Evolutionary conservation across 2,797 vertebrate genomes (phyloP).

Genomic region (Pangasius larnaudii): DNA sequence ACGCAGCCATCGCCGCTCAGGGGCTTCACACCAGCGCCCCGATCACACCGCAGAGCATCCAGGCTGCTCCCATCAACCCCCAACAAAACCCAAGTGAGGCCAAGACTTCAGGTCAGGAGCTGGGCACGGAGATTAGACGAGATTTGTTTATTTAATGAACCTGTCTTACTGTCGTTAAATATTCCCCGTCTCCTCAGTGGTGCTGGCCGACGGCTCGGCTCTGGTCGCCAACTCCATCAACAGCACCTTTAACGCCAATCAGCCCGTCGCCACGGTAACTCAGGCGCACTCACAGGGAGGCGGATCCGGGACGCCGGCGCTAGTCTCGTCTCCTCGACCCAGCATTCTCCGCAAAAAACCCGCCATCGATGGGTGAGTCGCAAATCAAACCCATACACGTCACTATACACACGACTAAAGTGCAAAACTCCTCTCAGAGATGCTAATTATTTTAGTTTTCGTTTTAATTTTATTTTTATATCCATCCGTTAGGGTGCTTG

Average conservation of each 20-base stretch:
- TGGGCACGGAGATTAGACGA: not conserved
- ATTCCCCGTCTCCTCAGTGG: slow-evolving; percentile 68
- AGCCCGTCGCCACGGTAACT: slow-evolving; percentile 88
- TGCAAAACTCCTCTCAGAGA: not conserved
- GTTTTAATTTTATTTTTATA: not conserved
- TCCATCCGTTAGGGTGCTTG: no score
- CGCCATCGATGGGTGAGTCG: slow-evolving; percentile 86
- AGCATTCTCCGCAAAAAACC: slow-evolving; percentile 98
- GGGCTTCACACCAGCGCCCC: slow-evolving; percentile 87
- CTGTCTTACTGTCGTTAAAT: not conserved
- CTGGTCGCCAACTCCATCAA: slow-evolving; percentile 92
- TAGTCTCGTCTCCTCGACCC: slow-evolving; percentile 92
- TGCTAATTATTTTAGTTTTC: not conserved
- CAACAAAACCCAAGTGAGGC: slow-evolving; percentile 81
- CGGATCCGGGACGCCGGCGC: slow-evolving; percentile 81
- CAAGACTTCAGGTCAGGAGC: slow-evolving; percentile 86
- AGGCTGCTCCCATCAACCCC: slow-evolving; percentile 81
- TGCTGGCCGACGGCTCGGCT: slow-evolving; percentile 89
- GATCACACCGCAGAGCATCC: slow-evolving; percentile 86
- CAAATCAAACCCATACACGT: not conserved
- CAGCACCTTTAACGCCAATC: slow-evolving; percentile 85
- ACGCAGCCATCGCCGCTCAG: slow-evolving; percentile 85
- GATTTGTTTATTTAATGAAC: not conserved
- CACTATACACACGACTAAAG: no score
- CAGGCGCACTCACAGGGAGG: slow-evolving; percentile 89